phyloP scores from a whole-genome alignment of 30 jellyfish, hydroid and myxozoan species.

The Aurelia coerulea region DNA sequence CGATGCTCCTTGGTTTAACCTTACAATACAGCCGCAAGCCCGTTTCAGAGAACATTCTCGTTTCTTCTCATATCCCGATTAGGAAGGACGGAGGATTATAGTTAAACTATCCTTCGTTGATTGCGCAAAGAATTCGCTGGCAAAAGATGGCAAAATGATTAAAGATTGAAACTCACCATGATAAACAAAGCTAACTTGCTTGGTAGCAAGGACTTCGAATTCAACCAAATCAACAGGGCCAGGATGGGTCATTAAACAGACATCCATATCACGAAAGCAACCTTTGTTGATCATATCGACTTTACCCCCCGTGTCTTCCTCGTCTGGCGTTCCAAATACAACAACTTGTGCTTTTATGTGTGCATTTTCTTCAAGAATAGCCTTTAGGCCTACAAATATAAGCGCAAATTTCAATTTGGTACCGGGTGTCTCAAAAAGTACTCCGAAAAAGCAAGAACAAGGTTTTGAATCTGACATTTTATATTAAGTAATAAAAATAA shows the following conservation, averaged over 20 bases:
- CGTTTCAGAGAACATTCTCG: too few species aligned
- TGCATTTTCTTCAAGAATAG: constrained; percentile 56
- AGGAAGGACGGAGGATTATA: too few species aligned
- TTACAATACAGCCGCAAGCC: too few species aligned
- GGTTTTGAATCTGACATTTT: too few species aligned
- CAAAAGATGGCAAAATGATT: not conserved
- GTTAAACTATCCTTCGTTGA: too few species aligned
- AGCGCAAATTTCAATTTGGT: too few species aligned
- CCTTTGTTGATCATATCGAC: constrained; percentile 76
- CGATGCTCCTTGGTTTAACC: too few species aligned
- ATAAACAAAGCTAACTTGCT: constrained; percentile 28
- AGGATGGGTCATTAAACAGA: constrained; percentile 98
- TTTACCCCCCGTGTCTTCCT: constrained; percentile 99
- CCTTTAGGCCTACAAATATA: constrained; percentile 53
- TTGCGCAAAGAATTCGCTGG: too few species aligned
- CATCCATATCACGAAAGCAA: constrained; percentile 84
- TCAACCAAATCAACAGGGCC: constrained; percentile 67
- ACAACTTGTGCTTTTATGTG: constrained; percentile 75
- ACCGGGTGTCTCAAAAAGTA: too few species aligned
- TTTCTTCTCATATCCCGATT: too few species aligned
- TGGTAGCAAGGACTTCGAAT: constrained; percentile 44
- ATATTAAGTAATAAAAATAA: too few species aligned
- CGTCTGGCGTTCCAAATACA: constrained; percentile 99
- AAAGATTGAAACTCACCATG: constrained; percentile 51
- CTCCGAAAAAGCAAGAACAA: too few species aligned